Base-by-base conservation (phyloP, 2,888 invertebrate genomes). In the Epinotia brunnichana region DNA sequence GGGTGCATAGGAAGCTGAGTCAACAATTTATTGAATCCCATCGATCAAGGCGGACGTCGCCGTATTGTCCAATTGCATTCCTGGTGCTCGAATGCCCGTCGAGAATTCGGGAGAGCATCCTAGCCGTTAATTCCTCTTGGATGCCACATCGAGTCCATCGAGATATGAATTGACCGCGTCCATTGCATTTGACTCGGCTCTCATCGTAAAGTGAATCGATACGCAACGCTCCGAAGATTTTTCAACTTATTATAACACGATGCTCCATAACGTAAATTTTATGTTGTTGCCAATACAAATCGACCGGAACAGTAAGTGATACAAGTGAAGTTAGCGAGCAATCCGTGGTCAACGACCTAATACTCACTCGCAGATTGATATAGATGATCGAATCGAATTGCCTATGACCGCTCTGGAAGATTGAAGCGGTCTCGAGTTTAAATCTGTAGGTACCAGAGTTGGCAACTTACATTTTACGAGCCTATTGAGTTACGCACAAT, bases 61-160 rank as follows among this genome's bases (percentile, higher is more conserved):
- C 81, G 87, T 82, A 86, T 87, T 86, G 87, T 89, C 85, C 86
- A 82, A 90, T 90, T 85, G 85, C 87, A 90, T 91, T 90, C 89
- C 89, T 79, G 75, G 77, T 80, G 78, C 77, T 75, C 78, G 76
- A 76, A 76, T 79, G 77, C 73, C 77, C 79, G 76, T 79, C 74
- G 76, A 80, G 85, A 85, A 88, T 89, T 86, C 82, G 83, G 77
- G 82, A 77, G 78, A 84, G 83, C 81, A 78, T 76, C 68, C 77
- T 77, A 81, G 76, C 75, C 80, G 81, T 80, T 80, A 78, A 82
- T 82, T 78, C 76, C 78, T 81, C 80, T 81, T 77, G 79, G 77
- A 82, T 79, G 76, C 76, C 69, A 73, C 75, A 75, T 77, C 76
- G 75, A 64, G 19, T 68, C 72, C 74, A 76, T 77, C 76, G 75